These are phyloP conservation scores for Dicerorhinus sumatrensis DNA, from an alignment of 2,113 vertebrate species.

Conservation along the genomic window DNA sequence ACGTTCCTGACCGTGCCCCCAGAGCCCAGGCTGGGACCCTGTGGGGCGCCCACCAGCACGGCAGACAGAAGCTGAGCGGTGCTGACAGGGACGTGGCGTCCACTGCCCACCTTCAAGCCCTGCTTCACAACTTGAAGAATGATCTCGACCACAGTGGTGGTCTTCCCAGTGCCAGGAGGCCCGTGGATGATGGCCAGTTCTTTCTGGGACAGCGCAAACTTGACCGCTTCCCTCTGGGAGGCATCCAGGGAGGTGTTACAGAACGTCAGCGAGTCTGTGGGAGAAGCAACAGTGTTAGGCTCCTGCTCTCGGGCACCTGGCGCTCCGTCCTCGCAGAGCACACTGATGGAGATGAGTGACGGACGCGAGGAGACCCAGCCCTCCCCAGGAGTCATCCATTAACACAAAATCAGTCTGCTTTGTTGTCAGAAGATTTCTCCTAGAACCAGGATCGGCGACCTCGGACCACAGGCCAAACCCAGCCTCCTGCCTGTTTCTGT, in stretches of 20 bases:
- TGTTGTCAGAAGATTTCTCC: background rate
- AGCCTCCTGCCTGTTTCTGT: background rate
- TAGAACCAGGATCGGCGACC: background rate
- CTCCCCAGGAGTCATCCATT: background rate
- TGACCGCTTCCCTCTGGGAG: slow-evolving; percentile 95
- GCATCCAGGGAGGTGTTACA: slow-evolving; percentile 90
- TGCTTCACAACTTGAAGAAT: slow-evolving; percentile 94
- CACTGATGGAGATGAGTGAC: fast-evolving
- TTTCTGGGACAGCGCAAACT: slow-evolving; percentile 93
- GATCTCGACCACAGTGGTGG: slow-evolving; percentile 96
- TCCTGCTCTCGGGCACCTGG: fast-evolving
- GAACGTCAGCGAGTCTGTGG: slow-evolving; percentile 86
- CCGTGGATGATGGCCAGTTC: slow-evolving; percentile 97
- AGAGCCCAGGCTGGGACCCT: no score
- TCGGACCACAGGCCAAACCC: fast-evolving
- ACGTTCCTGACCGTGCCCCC: fast-evolving
- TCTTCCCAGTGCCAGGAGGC: slow-evolving; percentile 97
- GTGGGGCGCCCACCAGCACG: fast-evolving
- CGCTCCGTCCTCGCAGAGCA: background rate
- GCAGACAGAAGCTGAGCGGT: fast-evolving
- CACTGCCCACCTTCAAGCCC: slow-evolving; percentile 91
- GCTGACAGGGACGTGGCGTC: fast-evolving
- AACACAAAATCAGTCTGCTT: background rate
- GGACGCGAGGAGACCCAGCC: fast-evolving
- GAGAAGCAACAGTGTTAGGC: background rate